Percentiles rank a stretch among this genome's conserved stretches.
Conservation (phyloP, 2,797 vertebrate species). For the Argya squamiceps region DNA sequence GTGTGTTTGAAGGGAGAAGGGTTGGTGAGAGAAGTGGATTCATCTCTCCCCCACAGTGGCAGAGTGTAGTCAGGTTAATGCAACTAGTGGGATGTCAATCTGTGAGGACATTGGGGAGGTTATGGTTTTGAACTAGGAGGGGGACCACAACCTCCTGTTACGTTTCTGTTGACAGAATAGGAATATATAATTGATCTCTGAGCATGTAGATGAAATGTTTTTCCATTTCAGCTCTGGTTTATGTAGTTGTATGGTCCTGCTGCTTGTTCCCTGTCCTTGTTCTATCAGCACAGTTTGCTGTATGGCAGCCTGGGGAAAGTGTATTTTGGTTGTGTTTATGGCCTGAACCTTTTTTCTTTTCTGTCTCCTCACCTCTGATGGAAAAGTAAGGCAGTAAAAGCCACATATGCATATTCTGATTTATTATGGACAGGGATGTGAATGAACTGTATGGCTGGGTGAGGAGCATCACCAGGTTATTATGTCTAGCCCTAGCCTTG, state of each 20-base stretch:
- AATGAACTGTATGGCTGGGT: background rate
- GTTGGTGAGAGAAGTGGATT: background rate
- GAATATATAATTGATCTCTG: background rate
- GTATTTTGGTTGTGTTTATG: background rate
- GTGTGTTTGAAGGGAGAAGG: background rate
- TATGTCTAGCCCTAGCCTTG: background rate
- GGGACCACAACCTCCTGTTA: background rate
- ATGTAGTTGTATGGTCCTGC: background rate
- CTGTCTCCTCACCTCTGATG: background rate
- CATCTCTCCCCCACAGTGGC: background rate
- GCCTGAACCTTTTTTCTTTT: background rate
- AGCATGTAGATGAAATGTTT: background rate
- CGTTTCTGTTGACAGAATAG: background rate
- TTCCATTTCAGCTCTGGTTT: background rate
- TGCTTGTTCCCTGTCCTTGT: background rate
- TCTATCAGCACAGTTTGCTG: background rate
- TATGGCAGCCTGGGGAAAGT: background rate
- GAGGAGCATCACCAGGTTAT: background rate
- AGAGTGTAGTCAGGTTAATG: background rate
- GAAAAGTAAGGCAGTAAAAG: background rate
- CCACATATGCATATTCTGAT: background rate
- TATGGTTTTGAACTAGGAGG: background rate
- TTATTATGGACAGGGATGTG: background rate
- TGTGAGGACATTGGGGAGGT: background rate
- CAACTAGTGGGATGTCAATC: background rate